phyloP scores from a whole-genome alignment of 2,888 invertebrate genomes.

The Cephus sareptanus region DNA sequence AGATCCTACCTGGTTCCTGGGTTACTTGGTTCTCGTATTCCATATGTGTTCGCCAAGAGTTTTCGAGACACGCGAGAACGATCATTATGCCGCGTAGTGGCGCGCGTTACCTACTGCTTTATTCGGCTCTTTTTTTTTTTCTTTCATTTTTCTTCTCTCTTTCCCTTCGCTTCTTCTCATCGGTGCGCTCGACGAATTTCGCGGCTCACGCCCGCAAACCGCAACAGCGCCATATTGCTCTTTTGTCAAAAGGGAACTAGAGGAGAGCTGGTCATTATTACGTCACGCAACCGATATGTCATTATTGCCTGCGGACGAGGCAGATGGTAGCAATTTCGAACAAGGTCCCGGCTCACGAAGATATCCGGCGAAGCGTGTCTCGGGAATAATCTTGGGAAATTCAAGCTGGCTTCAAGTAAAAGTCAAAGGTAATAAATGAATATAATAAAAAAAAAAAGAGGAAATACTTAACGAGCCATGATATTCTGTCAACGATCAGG shows the following conservation, averaged over 20 bases:
- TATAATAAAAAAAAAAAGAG: neutral
- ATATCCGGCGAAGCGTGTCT: conserved; percentile 1
- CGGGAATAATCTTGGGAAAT: neutral
- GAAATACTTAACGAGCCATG: neutral
- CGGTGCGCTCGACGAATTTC: neutral
- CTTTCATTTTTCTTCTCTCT: neutral
- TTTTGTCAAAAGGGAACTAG: conserved; percentile 43
- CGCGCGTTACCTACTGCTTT: neutral
- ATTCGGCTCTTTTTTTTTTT: too few relatives aligned
- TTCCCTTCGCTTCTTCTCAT: neutral
- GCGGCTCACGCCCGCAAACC: conserved; percentile 51
- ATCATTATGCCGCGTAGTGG: neutral
- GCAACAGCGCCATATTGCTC: conserved; percentile 57
- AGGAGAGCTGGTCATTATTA: conserved; percentile 22
- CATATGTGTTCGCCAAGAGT: neutral
- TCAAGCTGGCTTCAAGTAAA: neutral
- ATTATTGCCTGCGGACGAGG: conserved; percentile 31
- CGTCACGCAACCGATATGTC: conserved; percentile 39
- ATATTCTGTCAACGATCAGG: neutral
- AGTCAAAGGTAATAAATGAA: neutral
- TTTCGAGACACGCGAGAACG: neutral
- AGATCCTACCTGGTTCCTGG: neutral
- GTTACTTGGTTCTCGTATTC: neutral
- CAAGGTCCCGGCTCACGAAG: neutral
- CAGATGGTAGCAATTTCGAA: conserved; percentile 35